These are phyloP conservation scores for Pelodiscus sinensis DNA, from an alignment of 2,113 vertebrate species.

Conservation along the genomic window DNA sequence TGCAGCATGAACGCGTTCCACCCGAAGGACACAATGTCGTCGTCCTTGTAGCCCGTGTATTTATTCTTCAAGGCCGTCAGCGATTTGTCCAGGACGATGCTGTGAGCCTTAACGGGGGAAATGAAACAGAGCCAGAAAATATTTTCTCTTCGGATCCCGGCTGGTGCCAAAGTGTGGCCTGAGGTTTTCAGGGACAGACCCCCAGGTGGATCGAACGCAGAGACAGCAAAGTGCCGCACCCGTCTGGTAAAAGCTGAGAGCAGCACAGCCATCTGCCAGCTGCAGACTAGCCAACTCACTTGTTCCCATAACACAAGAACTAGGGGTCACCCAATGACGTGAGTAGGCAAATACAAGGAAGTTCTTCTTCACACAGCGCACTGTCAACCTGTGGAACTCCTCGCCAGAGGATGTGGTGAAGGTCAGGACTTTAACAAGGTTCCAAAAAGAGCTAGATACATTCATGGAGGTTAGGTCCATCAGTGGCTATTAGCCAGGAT, in stretches of 20 bases:
- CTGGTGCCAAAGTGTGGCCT: neutral
- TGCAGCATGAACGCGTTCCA: conserved; percentile 44
- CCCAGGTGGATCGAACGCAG: neutral
- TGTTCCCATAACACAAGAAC: too few species aligned
- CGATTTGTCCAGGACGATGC: neutral
- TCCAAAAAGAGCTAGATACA: too few species aligned
- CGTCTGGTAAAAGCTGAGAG: too few species aligned
- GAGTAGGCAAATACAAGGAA: too few species aligned
- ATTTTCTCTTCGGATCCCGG: neutral
- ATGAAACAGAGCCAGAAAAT: neutral
- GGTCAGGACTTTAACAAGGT: too few species aligned
- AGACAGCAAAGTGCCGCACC: neutral
- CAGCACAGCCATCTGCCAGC: neutral
- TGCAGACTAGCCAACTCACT: neutral
- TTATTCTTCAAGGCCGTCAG: neutral
- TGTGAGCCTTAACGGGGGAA: neutral
- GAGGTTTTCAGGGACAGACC: neutral
- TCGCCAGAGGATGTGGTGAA: too few species aligned
- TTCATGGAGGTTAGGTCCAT: too few species aligned
- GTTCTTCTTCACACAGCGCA: too few species aligned
- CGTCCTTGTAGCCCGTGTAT: neutral
- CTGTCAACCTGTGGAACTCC: too few species aligned
- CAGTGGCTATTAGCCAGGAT: too few species aligned
- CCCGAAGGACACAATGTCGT: neutral
- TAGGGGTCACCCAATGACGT: too few species aligned